phyloP scores from a whole-genome alignment of 2,113 vertebrate genomes.

The Nyctereutes procyonoides region DNA sequence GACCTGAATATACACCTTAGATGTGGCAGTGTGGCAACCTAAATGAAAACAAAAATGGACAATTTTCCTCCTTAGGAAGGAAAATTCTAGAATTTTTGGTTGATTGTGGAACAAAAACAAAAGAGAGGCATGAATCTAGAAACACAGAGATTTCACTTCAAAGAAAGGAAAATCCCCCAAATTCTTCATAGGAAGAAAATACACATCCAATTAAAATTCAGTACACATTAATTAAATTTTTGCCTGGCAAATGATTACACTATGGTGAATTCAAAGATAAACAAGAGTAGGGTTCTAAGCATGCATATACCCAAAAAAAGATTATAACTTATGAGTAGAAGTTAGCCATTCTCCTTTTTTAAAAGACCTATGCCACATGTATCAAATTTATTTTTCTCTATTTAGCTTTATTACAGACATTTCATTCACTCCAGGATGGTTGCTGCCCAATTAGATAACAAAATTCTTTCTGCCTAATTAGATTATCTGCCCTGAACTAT shows the following conservation, averaged over 20 bases:
- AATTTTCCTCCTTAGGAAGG: background rate
- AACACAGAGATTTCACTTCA: background rate
- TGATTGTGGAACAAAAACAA: background rate
- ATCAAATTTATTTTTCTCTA: conserved; percentile 12
- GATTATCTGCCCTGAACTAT: background rate
- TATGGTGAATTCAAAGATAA: background rate
- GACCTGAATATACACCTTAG: background rate
- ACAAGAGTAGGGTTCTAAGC: background rate
- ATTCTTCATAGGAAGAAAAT: background rate
- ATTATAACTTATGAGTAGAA: background rate
- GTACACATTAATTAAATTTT: background rate
- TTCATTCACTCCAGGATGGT: background rate
- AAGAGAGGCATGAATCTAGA: background rate
- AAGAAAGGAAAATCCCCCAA: background rate
- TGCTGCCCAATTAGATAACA: background rate
- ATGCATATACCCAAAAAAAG: background rate
- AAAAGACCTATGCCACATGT: background rate
- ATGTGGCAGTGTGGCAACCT: background rate
- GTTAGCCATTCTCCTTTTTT: background rate
- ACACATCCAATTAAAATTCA: conserved; percentile 2
- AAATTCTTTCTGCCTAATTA: background rate
- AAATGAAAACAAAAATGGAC: background rate
- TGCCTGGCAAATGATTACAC: background rate
- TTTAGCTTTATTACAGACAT: conserved; percentile 29
- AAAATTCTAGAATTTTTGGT: conserved; percentile 49